Evolutionary conservation across 2,888 invertebrate species (phyloP), one percentile per base, ranked within the genome.

Genomic region (Mongoloraphidia duomilia): DNA sequence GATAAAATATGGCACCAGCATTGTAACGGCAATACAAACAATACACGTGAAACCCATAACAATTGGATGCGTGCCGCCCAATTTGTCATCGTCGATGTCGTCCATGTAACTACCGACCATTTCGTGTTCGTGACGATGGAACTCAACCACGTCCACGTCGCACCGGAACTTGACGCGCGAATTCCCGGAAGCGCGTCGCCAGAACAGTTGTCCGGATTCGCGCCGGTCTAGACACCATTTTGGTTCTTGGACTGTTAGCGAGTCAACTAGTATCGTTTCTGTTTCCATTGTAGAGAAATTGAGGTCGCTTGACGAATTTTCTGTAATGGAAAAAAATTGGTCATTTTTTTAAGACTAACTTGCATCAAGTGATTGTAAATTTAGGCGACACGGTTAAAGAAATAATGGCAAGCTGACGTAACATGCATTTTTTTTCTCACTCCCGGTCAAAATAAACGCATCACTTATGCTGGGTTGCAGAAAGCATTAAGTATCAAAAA

Each of bases 141-240:
- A 74, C 57, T 75, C 75, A 40, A 69, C 65, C 9, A 75, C 68
- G 55, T 75, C 72, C 8, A 75, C 74, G 58, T 74, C 73, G 60
- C 70, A 70, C 12, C 70, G 71, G 58, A 75, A 75, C 56, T 70
- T 73, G 38, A 75, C 74, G 34, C 73, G 49, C 59, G 59, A 51
- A 60, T 61, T 60, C 34, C 57, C 54, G 34, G 58, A 56, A 50
- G 65, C 63, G 35, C 67, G 59, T 51, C 67, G 60, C 69, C 69
- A 69, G 52, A 63, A 65, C 37, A 65, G 57, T 26, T 62, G 63
- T 26, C 68, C 69, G 8, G 63, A 61, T 51, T 62, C 65, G 12
- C 54, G 53, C 43, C 62, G 61, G 53, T 68, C 68, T 58, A 70
- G 55, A 53, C 67, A 65, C 69, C 69, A 70, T 53, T 65, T 61